phyloP scores from a whole-genome alignment of 2,797 vertebrate genomes.

The Peromyscus attwateri region DNA sequence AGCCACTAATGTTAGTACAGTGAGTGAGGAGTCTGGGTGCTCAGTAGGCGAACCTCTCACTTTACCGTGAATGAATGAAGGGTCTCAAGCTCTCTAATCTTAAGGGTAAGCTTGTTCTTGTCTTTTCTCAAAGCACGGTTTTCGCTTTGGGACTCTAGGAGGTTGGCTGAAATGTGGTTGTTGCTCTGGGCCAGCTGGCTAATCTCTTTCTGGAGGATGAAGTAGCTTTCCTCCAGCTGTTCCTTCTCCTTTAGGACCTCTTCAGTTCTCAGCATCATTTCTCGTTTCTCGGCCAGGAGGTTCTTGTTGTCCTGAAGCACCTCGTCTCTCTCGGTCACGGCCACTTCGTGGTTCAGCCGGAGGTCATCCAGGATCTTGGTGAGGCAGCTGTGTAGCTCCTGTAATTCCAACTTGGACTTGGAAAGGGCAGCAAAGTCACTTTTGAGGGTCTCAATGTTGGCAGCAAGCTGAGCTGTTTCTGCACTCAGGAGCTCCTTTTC shows the following conservation, averaged over 20 bases:
- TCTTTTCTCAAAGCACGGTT: constrained; percentile 90
- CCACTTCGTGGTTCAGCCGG: constrained; percentile 81
- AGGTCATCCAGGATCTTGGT: constrained; percentile 89
- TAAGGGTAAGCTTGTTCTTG: constrained; percentile 90
- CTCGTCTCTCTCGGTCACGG: constrained; percentile 83
- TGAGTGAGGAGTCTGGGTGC: constrained; percentile 86
- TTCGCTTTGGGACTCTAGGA: constrained; percentile 89
- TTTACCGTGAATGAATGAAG: constrained; percentile 93
- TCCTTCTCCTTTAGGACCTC: constrained; percentile 87
- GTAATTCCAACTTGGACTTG: constrained; percentile 88
- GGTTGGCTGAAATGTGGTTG: constrained; percentile 88
- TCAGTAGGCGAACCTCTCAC: constrained; percentile 92
- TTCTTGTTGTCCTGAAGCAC: constrained; percentile 85
- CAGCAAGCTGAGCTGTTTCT: constrained; percentile 86
- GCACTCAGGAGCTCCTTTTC: constrained; percentile 86
- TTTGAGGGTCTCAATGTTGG: constrained; percentile 88
- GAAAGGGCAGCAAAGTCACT: constrained; percentile 85
- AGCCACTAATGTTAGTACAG: constrained; percentile 85
- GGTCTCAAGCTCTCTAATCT: constrained; percentile 91
- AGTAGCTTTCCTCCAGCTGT: constrained; percentile 86
- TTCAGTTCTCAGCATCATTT: constrained; percentile 82
- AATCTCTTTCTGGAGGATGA: constrained; percentile 86
- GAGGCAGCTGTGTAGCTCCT: constrained; percentile 85
- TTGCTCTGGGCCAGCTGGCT: constrained; percentile 86
- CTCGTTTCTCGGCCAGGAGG: constrained; percentile 84